phyloP scores from a whole-genome alignment of 1,140 invertebrate species.

The Cydia pomonella region DNA sequence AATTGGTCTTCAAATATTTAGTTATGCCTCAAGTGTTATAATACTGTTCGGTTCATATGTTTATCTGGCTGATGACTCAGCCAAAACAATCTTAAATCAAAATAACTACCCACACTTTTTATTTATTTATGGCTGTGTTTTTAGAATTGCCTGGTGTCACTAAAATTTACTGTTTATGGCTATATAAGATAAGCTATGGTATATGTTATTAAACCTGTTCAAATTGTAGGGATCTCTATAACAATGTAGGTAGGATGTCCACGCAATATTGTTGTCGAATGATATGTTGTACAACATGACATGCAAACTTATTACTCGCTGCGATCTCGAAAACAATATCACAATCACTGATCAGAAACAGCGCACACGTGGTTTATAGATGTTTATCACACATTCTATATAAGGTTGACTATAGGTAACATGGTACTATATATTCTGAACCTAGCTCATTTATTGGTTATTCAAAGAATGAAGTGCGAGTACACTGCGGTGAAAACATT shows the following conservation, averaged over 20 bases:
- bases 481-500: background rate
- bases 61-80: too few relatives aligned
- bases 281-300: background rate
- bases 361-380: slow-evolving; percentile 34
- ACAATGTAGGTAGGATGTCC: background rate
- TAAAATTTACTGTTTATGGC: too few relatives aligned
- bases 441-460: background rate
- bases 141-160: too few relatives aligned
- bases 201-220: background rate
- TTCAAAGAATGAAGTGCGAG: slow-evolving; percentile 7
- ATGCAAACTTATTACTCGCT: slow-evolving; percentile 3
- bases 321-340: slow-evolving; percentile 1
- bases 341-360: background rate
- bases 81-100: too few relatives aligned
- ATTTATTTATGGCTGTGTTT: too few relatives aligned
- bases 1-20: too few relatives aligned
- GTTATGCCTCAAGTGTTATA: too few relatives aligned
- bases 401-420: slow-evolving; percentile 36
- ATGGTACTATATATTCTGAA: background rate
- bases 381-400: slow-evolving; percentile 54
- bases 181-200: too few relatives aligned
- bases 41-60: too few relatives aligned
- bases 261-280: background rate
- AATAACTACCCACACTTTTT: too few relatives aligned
- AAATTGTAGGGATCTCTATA: background rate